Base-by-base conservation (phyloP, 2,888 invertebrate species). In the Synergus umbraculus region DNA sequence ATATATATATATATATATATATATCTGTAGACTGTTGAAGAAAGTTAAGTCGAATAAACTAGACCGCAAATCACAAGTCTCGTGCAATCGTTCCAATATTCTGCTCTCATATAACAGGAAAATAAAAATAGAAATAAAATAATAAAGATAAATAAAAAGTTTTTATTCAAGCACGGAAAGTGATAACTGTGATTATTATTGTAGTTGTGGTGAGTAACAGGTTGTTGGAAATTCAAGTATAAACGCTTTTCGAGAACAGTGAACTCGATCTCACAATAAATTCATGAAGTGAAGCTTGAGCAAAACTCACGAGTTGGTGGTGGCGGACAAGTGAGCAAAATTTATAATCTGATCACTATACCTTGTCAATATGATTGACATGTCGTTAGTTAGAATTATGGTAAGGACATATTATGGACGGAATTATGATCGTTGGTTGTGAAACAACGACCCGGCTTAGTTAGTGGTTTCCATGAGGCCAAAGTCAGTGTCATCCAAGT, bases 21-120 rank as follows among this genome's bases (percentile, higher is more conserved):
- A 5, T 58, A 54, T 29, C 73, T 73, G 37, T 37, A 54, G 73
- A 73, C 41, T 73, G 73, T 58, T n/a, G 54, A 73, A 73, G 73
- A 73, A 73, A 73, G 73, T 73, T 49, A 54, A 73, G 73, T 9
- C n/a, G 49, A 49, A 54, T 49, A 73, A 73, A 73, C 49, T 73
- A 73, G 73, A 73, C 49, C 15, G 37, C 54, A 54, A 73, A 73
- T 73, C 29, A 49, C 49, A 69, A 49, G 15, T 73, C 73, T 49
- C 49, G 37, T 49, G 15, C 10, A 44, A 5, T 43, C 7, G 13
- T 13, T 44, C 4, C n/a, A 54, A 46, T 73, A 49, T 73, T 49
- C 15, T 58, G 37, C 37, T 37, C 37, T 37, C 54, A 46, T 46
- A 37, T 73, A 73, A 10, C n/a, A 41, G 54, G 41, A n/a, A 73